Conservation (phyloP, 2,888 invertebrate genomes). For the Marasmarcha lunaedactyla region DNA sequence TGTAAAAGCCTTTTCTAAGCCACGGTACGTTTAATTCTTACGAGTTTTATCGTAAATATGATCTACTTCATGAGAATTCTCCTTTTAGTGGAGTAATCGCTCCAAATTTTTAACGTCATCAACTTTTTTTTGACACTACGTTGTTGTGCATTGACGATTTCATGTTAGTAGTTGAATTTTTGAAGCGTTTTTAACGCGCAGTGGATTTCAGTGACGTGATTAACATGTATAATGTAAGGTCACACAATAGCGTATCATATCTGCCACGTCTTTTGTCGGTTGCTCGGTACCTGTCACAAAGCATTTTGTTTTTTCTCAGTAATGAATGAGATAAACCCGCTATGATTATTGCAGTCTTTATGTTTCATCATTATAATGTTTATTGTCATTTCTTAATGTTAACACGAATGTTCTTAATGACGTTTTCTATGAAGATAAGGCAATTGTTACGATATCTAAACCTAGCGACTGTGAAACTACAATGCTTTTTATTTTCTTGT, state of each 20-base stretch:
- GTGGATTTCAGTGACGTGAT: not conserved
- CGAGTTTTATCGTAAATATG: constrained; percentile 44
- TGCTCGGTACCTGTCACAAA: constrained; percentile 24
- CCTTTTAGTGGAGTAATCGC: constrained; percentile 7
- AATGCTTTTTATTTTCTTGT: no score
- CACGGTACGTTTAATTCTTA: constrained; percentile 58
- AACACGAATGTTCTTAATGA: constrained; percentile 39
- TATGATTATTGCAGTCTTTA: constrained; percentile 35
- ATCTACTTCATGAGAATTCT: constrained; percentile 63
- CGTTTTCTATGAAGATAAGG: constrained; percentile 31
- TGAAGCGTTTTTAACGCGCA: not conserved
- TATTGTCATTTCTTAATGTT: constrained; percentile 40
- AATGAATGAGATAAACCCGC: constrained; percentile 46
- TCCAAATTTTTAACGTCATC: not conserved
- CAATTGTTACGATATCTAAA: constrained; percentile 3
- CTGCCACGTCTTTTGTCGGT: constrained; percentile 53
- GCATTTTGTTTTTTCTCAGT: constrained; percentile 43
- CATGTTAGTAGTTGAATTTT: not conserved
- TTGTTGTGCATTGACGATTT: not conserved
- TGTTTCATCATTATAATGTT: constrained; percentile 40
- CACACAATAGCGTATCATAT: constrained; percentile 15
- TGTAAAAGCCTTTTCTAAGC: constrained; percentile 32
- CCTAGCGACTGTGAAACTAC: not conserved
- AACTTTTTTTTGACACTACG: not conserved
- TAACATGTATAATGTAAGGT: not conserved